Conservation (phyloP, 2,113 vertebrate genomes). For the Microcebus tavaratra region DNA sequence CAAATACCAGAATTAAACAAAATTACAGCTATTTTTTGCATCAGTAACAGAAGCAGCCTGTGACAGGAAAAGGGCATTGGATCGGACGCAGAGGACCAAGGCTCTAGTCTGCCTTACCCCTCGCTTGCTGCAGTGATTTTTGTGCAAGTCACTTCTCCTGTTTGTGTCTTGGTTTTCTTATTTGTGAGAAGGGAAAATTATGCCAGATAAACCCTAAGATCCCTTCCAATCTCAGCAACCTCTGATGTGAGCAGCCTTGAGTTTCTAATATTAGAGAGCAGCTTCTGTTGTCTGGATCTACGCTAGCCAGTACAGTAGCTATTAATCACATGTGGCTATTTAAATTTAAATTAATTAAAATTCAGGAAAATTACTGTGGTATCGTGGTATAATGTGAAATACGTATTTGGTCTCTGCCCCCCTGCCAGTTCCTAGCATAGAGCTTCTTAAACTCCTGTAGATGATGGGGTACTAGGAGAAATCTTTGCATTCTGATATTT, state of each 20-base stretch:
- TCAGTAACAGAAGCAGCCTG: neutral
- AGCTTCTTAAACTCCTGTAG: neutral
- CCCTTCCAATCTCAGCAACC: neutral
- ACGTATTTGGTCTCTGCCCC: neutral
- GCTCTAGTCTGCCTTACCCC: neutral
- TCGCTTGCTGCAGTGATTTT: neutral
- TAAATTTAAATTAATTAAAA: constrained; percentile 51
- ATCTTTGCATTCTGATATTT: neutral
- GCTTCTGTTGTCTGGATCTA: neutral
- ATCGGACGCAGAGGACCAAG: neutral
- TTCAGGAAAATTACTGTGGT: neutral
- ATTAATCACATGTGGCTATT: neutral
- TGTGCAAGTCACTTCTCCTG: neutral
- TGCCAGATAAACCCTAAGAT: neutral
- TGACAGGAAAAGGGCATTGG: neutral
- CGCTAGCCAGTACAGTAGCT: neutral
- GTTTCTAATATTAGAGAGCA: constrained; percentile 7
- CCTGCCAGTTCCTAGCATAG: neutral
- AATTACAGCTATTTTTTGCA: constrained; percentile 35
- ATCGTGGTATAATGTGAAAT: neutral
- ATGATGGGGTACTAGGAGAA: neutral
- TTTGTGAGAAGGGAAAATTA: constrained; percentile 17
- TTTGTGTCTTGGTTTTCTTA: neutral
- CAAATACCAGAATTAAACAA: neutral
- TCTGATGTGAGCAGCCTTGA: neutral